phyloP scores from a whole-genome alignment of 2,888 invertebrate genomes.

The Agrochola macilenta region DNA sequence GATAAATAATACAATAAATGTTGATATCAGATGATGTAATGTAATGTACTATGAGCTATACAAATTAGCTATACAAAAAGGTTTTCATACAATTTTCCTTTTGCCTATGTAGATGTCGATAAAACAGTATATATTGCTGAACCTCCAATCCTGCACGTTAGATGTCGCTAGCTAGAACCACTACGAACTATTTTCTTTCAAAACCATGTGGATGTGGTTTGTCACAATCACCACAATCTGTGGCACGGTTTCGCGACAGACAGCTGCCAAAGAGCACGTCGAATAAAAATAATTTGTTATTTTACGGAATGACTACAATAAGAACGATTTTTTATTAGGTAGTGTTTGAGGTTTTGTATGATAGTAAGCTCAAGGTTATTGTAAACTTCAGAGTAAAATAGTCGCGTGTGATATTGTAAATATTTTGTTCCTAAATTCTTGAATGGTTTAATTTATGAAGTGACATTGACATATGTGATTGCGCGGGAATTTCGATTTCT shows the following conservation, averaged over 20 bases:
- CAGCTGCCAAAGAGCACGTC: constrained; percentile 78
- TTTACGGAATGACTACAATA: constrained; percentile 68
- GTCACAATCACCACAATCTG: constrained; percentile 70
- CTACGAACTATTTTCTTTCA: constrained; percentile 24
- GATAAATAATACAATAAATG: constrained; percentile 1
- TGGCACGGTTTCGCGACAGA: constrained; percentile 74
- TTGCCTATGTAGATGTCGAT: constrained; percentile 66
- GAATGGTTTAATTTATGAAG: constrained; percentile 65
- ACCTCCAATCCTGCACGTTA: constrained; percentile 62
- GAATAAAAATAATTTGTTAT: constrained; percentile 69
- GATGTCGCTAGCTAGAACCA: constrained; percentile 69
- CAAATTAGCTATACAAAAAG: background rate
- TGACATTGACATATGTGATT: constrained; percentile 83
- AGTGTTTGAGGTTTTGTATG: constrained; percentile 51
- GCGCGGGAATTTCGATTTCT: constrained; percentile 83
- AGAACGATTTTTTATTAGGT: constrained; percentile 67
- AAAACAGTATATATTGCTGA: constrained; percentile 70
- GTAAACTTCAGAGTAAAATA: constrained; percentile 48
- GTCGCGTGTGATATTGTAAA: constrained; percentile 68
- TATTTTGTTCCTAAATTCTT: constrained; percentile 57
- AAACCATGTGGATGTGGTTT: constrained; percentile 53
- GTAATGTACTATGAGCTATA: no score
- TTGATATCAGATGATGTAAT: background rate
- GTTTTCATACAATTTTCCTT: constrained; percentile 23
- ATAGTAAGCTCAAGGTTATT: constrained; percentile 26